Conservation (phyloP, 2,888 invertebrate species). For the Brachypalpus laphriformis region DNA sequence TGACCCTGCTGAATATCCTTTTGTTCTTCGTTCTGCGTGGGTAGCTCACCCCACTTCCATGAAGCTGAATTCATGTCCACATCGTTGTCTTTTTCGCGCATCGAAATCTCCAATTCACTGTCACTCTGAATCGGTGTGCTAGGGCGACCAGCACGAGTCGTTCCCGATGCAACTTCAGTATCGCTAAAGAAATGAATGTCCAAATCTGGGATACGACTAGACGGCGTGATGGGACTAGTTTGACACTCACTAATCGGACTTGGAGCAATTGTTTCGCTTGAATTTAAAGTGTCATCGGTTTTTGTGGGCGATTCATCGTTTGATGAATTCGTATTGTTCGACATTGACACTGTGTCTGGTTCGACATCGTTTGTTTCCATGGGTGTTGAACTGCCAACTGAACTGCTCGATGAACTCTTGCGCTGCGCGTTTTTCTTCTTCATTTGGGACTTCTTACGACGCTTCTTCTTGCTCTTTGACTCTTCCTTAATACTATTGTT, state of each 20-base stretch:
- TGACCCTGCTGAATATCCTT: slow-evolving; percentile 79
- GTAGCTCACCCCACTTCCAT: slow-evolving; percentile 96
- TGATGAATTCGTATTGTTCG: slow-evolving; percentile 79
- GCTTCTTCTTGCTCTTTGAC: slow-evolving; percentile 87
- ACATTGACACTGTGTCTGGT: slow-evolving; percentile 77
- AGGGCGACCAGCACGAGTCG: slow-evolving; percentile 87
- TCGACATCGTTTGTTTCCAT: slow-evolving; percentile 77
- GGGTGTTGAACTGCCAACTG: slow-evolving; percentile 79
- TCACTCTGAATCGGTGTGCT: slow-evolving; percentile 96
- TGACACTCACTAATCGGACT: slow-evolving; percentile 76
- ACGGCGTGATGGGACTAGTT: slow-evolving; percentile 80
- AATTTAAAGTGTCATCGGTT: slow-evolving; percentile 77
- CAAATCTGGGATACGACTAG: slow-evolving; percentile 84
- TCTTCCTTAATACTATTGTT: slow-evolving; percentile 83
- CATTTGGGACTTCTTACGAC: slow-evolving; percentile 90
- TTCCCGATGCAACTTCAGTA: slow-evolving; percentile 91
- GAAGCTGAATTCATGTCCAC: slow-evolving; percentile 83
- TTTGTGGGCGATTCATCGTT: slow-evolving; percentile 81
- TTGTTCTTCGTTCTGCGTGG: slow-evolving; percentile 81
- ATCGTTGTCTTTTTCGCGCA: slow-evolving; percentile 81
- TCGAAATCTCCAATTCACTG: slow-evolving; percentile 92
- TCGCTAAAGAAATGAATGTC: slow-evolving; percentile 97
- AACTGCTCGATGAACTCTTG: slow-evolving; percentile 85
- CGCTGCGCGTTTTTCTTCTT: slow-evolving; percentile 91
- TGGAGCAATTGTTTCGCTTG: slow-evolving; percentile 76